Conservation (phyloP, 2,113 vertebrate species). For the Rana temporaria region DNA sequence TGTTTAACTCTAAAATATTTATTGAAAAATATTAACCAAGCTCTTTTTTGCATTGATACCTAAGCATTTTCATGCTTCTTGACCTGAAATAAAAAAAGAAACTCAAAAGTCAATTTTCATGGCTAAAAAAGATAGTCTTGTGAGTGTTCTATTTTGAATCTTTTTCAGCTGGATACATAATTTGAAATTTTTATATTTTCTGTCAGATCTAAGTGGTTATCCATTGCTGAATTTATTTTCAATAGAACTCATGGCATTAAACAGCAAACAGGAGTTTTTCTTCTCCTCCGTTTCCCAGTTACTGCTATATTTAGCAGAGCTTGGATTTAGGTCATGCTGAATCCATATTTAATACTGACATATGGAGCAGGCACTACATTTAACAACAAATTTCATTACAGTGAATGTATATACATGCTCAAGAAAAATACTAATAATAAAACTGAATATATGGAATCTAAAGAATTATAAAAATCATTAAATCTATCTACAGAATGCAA, state of each 20-base stretch:
- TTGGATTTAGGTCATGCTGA: conserved; percentile 41
- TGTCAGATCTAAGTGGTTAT: conserved; percentile 56
- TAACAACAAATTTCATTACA: conserved; percentile 4
- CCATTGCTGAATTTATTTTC: conserved; percentile 40
- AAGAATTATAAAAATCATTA: not conserved
- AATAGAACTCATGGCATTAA: conserved; percentile 32
- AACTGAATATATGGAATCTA: not conserved
- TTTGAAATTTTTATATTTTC: conserved; percentile 46
- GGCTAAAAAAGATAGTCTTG: not conserved
- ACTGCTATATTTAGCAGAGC: conserved; percentile 22
- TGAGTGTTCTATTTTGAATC: conserved; percentile 9
- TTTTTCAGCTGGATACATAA: conserved; percentile 15
- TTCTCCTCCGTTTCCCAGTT: conserved; percentile 27
- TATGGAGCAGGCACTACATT: not conserved
- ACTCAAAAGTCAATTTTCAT: conserved; percentile 21
- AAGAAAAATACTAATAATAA: conserved; percentile 8
- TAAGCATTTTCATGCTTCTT: not conserved
- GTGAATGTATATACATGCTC: conserved; percentile 8
- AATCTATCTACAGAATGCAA: not conserved
- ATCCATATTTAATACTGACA: conserved; percentile 41
- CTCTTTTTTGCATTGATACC: not conserved
- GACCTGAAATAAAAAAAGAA: not conserved
- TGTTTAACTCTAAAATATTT: conserved; percentile 38
- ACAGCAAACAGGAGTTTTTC: not conserved
- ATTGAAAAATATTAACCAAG: conserved; percentile 27